Percentiles rank a stretch among this genome's conserved stretches.
Evolutionary conservation across 2,888 invertebrate genomes (phyloP).

Genomic region (Chirona hameri): DNA sequence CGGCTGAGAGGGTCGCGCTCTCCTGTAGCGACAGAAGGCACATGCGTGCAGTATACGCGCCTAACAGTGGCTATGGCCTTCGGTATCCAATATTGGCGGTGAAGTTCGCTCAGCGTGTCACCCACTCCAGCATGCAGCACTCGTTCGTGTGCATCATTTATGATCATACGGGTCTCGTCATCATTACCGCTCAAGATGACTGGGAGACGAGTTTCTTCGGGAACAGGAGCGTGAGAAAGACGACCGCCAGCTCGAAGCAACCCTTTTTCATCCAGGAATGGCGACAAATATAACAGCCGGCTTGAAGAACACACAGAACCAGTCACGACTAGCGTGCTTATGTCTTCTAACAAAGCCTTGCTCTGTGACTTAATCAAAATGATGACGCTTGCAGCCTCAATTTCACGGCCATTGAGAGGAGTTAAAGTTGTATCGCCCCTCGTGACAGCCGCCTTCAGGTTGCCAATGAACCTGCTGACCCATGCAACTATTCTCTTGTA

Average conservation of each 20-base stretch:
- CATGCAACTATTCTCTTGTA: not conserved
- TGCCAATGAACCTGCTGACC: not conserved
- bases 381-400: not conserved
- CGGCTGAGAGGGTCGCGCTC: too few relatives aligned
- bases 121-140: too few relatives aligned
- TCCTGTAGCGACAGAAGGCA: too few relatives aligned
- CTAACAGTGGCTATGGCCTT: too few relatives aligned
- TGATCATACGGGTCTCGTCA: too few relatives aligned
- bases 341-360: not conserved
- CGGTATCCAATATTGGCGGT: too few relatives aligned
- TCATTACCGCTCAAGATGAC: too few relatives aligned
- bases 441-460: not conserved
- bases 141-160: too few relatives aligned
- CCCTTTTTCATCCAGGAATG: not conserved
- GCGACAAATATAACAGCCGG: not conserved
- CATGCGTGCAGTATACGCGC: too few relatives aligned
- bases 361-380: not conserved
- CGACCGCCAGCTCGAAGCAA: not conserved
- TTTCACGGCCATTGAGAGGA: not conserved
- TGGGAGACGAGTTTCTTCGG: too few relatives aligned
- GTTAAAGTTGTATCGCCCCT: not conserved
- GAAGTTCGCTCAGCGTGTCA: too few relatives aligned
- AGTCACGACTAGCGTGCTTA: not conserved
- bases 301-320: not conserved
- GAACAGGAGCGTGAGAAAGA: too few relatives aligned